phyloP scores from a whole-genome alignment of 2,113 vertebrate species.

The Spilogale gracilis region DNA sequence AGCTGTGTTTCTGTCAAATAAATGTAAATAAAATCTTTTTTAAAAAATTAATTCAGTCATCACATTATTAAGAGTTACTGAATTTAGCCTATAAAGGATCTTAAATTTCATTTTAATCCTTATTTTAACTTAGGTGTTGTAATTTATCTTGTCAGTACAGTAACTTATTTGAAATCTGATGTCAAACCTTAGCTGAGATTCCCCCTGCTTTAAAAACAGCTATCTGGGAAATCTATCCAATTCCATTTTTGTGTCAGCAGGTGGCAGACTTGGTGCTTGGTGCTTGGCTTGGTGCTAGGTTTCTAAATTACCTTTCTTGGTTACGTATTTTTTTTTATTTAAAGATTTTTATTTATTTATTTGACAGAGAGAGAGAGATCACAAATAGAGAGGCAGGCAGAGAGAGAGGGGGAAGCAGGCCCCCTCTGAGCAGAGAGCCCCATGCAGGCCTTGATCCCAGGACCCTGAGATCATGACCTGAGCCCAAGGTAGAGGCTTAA shows the following conservation, averaged over 20 bases:
- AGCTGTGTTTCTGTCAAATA: too few relatives aligned
- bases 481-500: too few relatives aligned
- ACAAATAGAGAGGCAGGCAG: too few relatives aligned
- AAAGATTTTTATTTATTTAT: too few relatives aligned
- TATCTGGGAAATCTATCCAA: not conserved
- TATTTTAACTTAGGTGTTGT: conserved; percentile 43
- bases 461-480: too few relatives aligned
- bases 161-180: conserved; percentile 24
- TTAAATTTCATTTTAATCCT: not conserved
- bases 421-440: too few relatives aligned
- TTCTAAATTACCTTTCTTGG: not conserved
- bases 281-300: not conserved
- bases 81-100: not conserved
- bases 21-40: too few relatives aligned
- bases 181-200: not conserved
- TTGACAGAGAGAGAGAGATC: too few relatives aligned
- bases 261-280: conserved; percentile 41
- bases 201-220: not conserved
- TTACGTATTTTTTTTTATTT: not conserved
- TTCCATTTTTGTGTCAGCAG: conserved; percentile 60
- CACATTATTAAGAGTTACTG: not conserved
- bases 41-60: not conserved
- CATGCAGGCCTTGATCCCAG: too few relatives aligned
- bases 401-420: too few relatives aligned
- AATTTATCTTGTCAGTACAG: not conserved